Conservation (phyloP, 1,140 invertebrate genomes). For the Achroia grisella region DNA sequence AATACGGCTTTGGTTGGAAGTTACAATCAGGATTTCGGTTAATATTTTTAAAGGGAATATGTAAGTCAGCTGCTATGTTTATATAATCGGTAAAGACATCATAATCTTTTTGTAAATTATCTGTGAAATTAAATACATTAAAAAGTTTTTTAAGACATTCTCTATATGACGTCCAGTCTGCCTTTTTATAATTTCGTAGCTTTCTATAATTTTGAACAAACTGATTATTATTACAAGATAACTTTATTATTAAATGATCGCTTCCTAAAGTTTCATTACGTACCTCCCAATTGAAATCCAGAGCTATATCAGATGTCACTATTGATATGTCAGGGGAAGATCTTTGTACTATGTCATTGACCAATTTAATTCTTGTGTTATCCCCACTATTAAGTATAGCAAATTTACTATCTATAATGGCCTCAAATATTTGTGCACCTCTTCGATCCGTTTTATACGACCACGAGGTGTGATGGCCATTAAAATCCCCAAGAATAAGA, state of each 20-base stretch:
- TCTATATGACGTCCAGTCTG: conserved; percentile 8
- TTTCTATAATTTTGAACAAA: neutral
- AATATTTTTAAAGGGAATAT: neutral
- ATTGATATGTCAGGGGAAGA: conserved; percentile 12
- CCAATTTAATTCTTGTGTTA: conserved; percentile 8
- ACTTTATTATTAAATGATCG: conserved; percentile 13
- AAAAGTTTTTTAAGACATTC: neutral
- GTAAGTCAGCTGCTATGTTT: neutral
- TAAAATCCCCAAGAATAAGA: conserved; percentile 12
- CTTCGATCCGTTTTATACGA: conserved; percentile 9
- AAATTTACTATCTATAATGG: conserved; percentile 5
- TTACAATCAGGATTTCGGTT: neutral
- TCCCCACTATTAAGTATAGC: conserved; percentile 6
- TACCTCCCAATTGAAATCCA: conserved; percentile 8
- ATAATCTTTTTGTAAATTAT: conserved; percentile 3
- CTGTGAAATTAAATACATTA: neutral
- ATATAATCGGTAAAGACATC: conserved; percentile 1
- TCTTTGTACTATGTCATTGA: conserved; percentile 9
- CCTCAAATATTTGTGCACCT: conserved; percentile 7
- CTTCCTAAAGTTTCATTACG: conserved; percentile 12
- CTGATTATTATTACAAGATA: neutral
- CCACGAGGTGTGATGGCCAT: conserved; percentile 14
- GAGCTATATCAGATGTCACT: conserved; percentile 8
- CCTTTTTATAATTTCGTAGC: conserved; percentile 8
- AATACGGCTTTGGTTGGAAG: conserved; percentile 2